phyloP scores from a whole-genome alignment of 2,797 vertebrate species.

The Phoxinus dragarum region DNA sequence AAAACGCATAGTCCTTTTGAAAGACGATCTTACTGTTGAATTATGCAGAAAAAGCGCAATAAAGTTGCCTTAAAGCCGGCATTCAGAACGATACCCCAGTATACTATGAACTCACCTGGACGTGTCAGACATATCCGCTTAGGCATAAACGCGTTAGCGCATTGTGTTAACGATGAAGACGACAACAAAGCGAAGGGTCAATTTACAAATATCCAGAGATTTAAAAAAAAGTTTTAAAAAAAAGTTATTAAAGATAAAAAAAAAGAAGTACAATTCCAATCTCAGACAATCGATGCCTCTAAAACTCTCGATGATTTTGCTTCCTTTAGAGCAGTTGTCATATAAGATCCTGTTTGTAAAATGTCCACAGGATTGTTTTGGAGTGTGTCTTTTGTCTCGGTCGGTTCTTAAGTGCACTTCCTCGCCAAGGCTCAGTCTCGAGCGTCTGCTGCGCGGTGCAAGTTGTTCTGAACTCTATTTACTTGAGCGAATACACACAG shows the following conservation, averaged over 20 bases:
- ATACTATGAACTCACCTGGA: constrained; percentile 61
- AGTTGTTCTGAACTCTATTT: background rate
- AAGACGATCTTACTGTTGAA: background rate
- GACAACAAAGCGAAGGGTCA: constrained; percentile 44
- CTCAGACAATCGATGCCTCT: background rate
- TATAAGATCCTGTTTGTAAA: constrained; percentile 30
- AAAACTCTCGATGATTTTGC: constrained; percentile 9
- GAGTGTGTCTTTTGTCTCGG: constrained; percentile 58
- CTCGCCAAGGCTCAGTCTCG: constrained; percentile 36
- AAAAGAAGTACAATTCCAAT: constrained; percentile 13
- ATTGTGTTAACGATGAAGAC: constrained; percentile 34
- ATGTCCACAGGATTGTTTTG: constrained; percentile 50
- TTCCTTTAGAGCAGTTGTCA: constrained; percentile 1
- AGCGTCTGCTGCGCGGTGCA: background rate
- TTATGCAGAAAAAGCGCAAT: background rate
- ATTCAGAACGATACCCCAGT: background rate
- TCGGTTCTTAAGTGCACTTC: constrained; percentile 43
- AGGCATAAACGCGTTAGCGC: constrained; percentile 43
- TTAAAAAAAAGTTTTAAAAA: background rate
- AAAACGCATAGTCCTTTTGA: background rate
- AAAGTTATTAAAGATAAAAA: background rate
- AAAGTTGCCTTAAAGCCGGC: constrained; percentile 10
- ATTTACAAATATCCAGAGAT: constrained; percentile 42
- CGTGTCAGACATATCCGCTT: constrained; percentile 53
- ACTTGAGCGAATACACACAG: background rate